phyloP scores from a whole-genome alignment of 2,888 invertebrate species.

The Deroplatys truncata region DNA sequence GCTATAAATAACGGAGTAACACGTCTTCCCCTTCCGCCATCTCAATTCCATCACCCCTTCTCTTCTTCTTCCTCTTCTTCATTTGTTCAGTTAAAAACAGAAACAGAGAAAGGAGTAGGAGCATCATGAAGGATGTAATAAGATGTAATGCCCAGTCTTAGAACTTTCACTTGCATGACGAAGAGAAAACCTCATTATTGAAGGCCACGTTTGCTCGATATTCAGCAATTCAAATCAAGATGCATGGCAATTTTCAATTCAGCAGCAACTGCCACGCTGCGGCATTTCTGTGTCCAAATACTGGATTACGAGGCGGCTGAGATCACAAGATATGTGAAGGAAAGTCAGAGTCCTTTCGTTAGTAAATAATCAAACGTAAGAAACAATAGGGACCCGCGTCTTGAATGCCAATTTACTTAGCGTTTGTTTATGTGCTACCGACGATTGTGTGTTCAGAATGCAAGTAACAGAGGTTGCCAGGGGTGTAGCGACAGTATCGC shows the following conservation, averaged over 20 bases:
- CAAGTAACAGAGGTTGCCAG: not conserved
- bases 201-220: slow-evolving; percentile 14
- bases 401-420: not conserved
- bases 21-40: not conserved
- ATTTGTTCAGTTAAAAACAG: not conserved
- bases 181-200: slow-evolving; percentile 20
- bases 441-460: not conserved
- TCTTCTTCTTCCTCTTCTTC: not conserved
- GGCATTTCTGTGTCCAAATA: not conserved
- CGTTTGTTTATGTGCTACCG: not conserved
- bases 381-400: slow-evolving; percentile 5
- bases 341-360: not conserved
- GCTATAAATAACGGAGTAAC: slow-evolving; percentile 29
- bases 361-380: not conserved
- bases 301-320: not conserved
- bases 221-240: slow-evolving; percentile 3
- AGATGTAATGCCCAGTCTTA: not conserved
- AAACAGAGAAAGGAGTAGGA: not conserved
- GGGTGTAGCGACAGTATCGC: not conserved
- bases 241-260: not conserved
- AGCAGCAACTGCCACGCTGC: not conserved
- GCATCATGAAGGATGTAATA: not conserved
- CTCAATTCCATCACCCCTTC: not conserved
- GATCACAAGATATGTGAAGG: not conserved
- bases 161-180: not conserved